phyloP scores from a whole-genome alignment of 1,140 invertebrate species.

The Drosophila guanche region DNA sequence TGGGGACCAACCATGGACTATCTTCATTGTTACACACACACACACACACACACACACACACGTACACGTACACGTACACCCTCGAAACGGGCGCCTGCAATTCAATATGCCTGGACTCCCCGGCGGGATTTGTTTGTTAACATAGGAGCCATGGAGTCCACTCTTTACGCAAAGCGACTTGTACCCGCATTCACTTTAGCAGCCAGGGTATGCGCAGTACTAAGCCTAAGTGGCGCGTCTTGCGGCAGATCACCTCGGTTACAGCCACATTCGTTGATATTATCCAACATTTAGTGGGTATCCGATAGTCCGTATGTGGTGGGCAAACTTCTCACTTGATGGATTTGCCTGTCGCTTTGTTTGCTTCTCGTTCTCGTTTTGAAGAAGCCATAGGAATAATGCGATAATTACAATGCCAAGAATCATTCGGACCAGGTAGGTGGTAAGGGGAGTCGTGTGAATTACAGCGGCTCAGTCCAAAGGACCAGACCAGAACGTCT shows the following conservation, averaged over 20 bases:
- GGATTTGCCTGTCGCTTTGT: background rate
- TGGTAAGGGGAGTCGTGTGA: slow-evolving; percentile 24
- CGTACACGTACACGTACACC: slow-evolving; percentile 11
- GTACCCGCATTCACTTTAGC: too few species aligned
- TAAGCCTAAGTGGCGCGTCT: too few species aligned
- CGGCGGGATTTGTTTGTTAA: slow-evolving; percentile 6
- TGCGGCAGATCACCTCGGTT: background rate
- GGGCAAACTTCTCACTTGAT: too few species aligned
- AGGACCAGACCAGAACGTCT: slow-evolving; percentile 24
- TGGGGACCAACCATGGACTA: background rate
- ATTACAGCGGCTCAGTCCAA: slow-evolving; percentile 21
- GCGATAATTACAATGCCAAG: slow-evolving; percentile 75
- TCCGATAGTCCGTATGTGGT: too few species aligned
- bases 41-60: too few species aligned
- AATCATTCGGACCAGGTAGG: slow-evolving; percentile 43
- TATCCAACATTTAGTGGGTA: too few species aligned
- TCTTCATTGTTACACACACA: too few species aligned
- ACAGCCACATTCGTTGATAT: too few species aligned
- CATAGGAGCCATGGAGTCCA: too few species aligned
- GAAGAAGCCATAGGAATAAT: slow-evolving; percentile 72
- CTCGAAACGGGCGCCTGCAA: slow-evolving; percentile 57
- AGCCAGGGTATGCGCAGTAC: too few species aligned
- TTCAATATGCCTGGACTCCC: slow-evolving; percentile 40
- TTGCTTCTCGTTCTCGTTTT: slow-evolving; percentile 6
- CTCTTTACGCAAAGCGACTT: too few species aligned